Base-by-base conservation (phyloP, 2,797 vertebrate species). In the Coregonus suidteri region DNA sequence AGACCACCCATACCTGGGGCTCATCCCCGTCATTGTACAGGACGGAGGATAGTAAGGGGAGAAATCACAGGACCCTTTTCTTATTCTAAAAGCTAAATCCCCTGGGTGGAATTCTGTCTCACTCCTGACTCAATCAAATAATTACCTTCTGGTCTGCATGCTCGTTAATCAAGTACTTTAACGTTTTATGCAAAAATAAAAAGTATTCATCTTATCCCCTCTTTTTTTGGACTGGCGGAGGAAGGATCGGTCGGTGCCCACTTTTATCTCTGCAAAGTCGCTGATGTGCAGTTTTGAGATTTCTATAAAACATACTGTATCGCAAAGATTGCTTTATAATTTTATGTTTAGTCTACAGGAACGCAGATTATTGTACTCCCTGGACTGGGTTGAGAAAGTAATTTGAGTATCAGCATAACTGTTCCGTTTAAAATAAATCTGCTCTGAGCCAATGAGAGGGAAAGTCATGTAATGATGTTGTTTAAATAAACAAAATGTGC, bases 311-410 rank as follows among this genome's bases (percentile, higher is more conserved):
- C 89, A 91, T 89, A 88, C 82, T 72, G 84, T 83, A 86, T 87
- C 82, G 89, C 88, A 91, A 87, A 92, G 92, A 94, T 92, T 90
- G 90, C 89, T 89, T 93, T 93, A 94, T 93, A 93, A 94, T 94
- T 94, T 94, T 92, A 91, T 95, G 93, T 95, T 95, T 94, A 94
- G 94, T 94, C 94, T 94, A 92, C 91, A 91, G 90, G 90, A 93
- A 92, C 88, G 83, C 80, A 92, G 94, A 94, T 94, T 95, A 94
- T 91, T 92, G 88, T 14, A 64, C 90, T 89, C 85, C 85, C 82
- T 41, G 37, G 84, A 88, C 88, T 84, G 77, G 74, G 81, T 82
- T 76, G 74, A 81, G 76, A 85, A 67, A 83, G 84, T 85, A 87
- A 84, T 81, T 88, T 89, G 82, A 79, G 83, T 91, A 91, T 93